Percentiles rank a stretch among this genome's conserved stretches.
Conservation (phyloP, 2,888 invertebrate genomes). For the Aricia artaxerxes region DNA sequence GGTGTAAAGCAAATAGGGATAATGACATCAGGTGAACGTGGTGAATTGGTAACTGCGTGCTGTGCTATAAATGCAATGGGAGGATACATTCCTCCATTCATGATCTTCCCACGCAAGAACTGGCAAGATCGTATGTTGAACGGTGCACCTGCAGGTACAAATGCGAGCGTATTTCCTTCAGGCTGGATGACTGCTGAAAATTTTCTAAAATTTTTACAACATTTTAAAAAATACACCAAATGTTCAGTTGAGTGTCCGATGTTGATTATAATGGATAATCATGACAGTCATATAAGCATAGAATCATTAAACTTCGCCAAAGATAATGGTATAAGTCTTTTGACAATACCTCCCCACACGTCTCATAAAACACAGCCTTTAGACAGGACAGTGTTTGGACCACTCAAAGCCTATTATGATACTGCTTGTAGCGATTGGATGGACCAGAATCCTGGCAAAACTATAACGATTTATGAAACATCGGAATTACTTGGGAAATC, state of each 20-base stretch:
- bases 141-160: constrained; percentile 46
- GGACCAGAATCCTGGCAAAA: constrained; percentile 49
- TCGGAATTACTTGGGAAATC: constrained; percentile 44
- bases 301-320: constrained; percentile 48
- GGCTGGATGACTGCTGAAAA: constrained; percentile 51
- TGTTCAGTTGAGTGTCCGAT: no score
- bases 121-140: constrained; percentile 49
- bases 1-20: constrained; percentile 15
- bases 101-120: constrained; percentile 43
- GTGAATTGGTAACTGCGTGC: constrained; percentile 22
- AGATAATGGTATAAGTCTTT: constrained; percentile 53
- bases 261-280: constrained; percentile 48
- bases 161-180: constrained; percentile 41
- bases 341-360: constrained; percentile 54
- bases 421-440: constrained; percentile 45
- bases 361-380: constrained; percentile 46
- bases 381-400: constrained; percentile 41
- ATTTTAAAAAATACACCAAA: constrained; percentile 44
- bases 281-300: constrained; percentile 46
- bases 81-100: constrained; percentile 52
- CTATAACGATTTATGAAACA: constrained; percentile 53
- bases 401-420: no score
- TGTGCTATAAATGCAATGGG: constrained; percentile 51
- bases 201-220: constrained; percentile 49
- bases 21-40: constrained; percentile 26